Conservation (phyloP, 2,113 vertebrate species). For the Colistium nudipinnis region DNA sequence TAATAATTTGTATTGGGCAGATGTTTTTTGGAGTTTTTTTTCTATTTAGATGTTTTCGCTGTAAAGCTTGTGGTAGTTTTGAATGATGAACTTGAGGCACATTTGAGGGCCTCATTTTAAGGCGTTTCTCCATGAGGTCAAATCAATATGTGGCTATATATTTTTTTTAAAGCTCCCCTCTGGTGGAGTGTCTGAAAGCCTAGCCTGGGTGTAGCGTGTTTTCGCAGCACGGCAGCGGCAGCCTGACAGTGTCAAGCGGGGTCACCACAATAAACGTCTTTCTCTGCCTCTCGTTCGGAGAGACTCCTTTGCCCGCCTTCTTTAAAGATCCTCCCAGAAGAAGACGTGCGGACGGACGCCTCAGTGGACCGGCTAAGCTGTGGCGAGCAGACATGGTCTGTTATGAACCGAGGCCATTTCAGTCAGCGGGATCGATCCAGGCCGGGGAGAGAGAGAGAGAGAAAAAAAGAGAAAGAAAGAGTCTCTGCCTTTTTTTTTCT, state of each 20-base stretch:
- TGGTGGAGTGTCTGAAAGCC: constrained; percentile 63
- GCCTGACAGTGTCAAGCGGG: constrained; percentile 67
- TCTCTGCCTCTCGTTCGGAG: constrained; percentile 61
- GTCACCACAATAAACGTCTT: constrained; percentile 78
- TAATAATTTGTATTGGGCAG: no score
- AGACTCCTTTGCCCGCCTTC: constrained; percentile 66
- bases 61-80: background rate
- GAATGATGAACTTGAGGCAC: background rate
- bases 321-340: constrained; percentile 74
- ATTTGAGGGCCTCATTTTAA: background rate
- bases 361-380: constrained; percentile 80
- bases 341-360: constrained; percentile 75
- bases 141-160: constrained; percentile 6
- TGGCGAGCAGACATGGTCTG: constrained; percentile 76
- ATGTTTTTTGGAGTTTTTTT: no score
- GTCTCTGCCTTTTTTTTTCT: constrained; percentile 8
- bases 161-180: constrained; percentile 11
- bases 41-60: no score
- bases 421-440: constrained; percentile 76
- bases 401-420: constrained; percentile 75
- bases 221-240: constrained; percentile 60
- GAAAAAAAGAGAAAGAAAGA: constrained; percentile 28
- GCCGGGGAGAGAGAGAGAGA: background rate
- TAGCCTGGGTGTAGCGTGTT: constrained; percentile 74
- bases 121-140: background rate